phyloP scores from a whole-genome alignment of 2,113 vertebrate genomes.

The Paradoxurus hermaphroditus region DNA sequence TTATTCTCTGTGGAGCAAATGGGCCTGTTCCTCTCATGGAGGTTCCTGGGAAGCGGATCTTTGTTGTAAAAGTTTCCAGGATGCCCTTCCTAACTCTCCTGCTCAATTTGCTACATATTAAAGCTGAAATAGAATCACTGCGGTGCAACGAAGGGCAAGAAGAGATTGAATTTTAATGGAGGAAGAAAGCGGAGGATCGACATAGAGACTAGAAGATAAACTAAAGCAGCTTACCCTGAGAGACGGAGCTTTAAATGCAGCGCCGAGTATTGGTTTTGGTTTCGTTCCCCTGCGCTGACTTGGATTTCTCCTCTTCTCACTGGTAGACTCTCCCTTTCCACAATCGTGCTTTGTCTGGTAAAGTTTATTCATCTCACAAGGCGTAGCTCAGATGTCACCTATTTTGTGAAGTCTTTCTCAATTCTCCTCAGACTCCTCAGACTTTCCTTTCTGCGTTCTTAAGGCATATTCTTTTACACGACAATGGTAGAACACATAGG shows the following conservation, averaged over 20 bases:
- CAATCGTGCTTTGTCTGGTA: background rate
- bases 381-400: background rate
- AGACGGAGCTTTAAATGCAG: background rate
- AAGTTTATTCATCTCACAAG: background rate
- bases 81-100: background rate
- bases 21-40: background rate
- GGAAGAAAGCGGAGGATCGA: background rate
- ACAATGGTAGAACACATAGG: background rate
- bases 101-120: background rate
- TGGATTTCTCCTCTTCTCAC: background rate
- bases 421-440: background rate
- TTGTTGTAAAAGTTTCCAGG: background rate
- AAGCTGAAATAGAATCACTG: background rate
- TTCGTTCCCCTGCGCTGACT: background rate
- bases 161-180: constrained; percentile 7
- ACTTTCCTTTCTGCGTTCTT: background rate
- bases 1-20: background rate
- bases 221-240: background rate
- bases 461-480: background rate
- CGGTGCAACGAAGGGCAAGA: background rate
- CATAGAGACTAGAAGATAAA: background rate
- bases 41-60: background rate
- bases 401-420: background rate
- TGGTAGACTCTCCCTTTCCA: background rate
- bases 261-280: background rate